A percentile compares a stretch with the other conserved stretches of the same genome.
Conservation (phyloP, 1,140 invertebrate species). For the Drosophila gunungcola region DNA sequence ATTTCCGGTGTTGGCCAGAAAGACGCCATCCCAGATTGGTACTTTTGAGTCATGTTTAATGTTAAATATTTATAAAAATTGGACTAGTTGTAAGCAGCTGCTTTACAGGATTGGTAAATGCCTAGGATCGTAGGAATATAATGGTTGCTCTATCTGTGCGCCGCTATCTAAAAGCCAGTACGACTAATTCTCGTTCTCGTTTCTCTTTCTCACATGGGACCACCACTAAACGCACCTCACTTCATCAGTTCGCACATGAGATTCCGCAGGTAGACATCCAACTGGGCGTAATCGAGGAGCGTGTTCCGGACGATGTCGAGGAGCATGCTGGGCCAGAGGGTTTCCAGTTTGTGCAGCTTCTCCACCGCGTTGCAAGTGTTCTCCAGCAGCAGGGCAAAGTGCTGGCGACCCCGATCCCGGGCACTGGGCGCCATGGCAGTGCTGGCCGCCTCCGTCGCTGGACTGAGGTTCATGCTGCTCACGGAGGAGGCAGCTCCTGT, state of each 20-base stretch:
- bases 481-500: not conserved
- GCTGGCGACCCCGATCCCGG: conserved; percentile 89
- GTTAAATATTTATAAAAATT: conserved; percentile 83
- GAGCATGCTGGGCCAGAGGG: conserved; percentile 90
- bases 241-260: conserved; percentile 82
- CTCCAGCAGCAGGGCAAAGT: conserved; percentile 89
- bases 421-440: conserved; percentile 58
- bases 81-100: conserved; percentile 68
- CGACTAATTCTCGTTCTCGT: conserved; percentile 49
- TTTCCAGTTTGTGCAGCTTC: conserved; percentile 90
- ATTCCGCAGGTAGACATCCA: conserved; percentile 91
- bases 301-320: conserved; percentile 90
- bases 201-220: not conserved
- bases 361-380: conserved; percentile 90
- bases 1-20: conserved; percentile 18
- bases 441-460: conserved; percentile 13
- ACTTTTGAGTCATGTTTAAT: conserved; percentile 67
- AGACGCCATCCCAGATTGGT: conserved; percentile 40
- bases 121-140: conserved; percentile 69
- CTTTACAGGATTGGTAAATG: conserved; percentile 74
- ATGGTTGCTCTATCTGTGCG: conserved; percentile 47
- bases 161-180: conserved; percentile 63
- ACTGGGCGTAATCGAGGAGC: conserved; percentile 90
- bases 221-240: conserved; percentile 18
- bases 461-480: conserved; percentile 2